phyloP scores from a whole-genome alignment of 2,888 invertebrate species.

The Thera obeliscata region DNA sequence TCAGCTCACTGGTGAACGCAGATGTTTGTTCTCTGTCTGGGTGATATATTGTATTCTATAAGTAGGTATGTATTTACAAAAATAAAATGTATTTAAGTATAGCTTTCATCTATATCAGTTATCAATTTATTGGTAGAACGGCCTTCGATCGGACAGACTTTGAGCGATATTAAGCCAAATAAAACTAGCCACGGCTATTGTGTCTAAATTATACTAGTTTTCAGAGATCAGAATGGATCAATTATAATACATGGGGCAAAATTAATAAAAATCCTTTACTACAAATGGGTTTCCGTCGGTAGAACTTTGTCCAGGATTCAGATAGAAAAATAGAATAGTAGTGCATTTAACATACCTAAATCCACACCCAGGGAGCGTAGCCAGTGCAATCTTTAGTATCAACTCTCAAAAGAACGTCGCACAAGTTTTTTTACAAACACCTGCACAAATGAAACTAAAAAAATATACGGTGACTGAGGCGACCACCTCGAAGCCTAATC shows the following conservation, averaged over 20 bases:
- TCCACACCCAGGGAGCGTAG: background rate
- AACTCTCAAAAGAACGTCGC: conserved; percentile 40
- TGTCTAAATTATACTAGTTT: too few relatives aligned
- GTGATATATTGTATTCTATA: too few relatives aligned
- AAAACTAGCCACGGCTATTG: too few relatives aligned
- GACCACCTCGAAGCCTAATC: conserved; percentile 66
- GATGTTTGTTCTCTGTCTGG: too few relatives aligned
- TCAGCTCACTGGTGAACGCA: too few relatives aligned
- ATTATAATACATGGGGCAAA: too few relatives aligned
- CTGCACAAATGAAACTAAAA: conserved; percentile 55
- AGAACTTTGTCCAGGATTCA: conserved; percentile 13
- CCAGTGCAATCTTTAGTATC: conserved; percentile 18
- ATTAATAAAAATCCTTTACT: too few relatives aligned
- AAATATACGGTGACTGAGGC: conserved; percentile 52
- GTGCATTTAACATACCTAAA: conserved; percentile 3
- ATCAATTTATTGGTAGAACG: background rate
- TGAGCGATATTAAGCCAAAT: background rate
- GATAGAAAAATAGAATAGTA: conserved; percentile 22
- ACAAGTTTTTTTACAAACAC: conserved; percentile 43
- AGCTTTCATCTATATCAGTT: background rate
- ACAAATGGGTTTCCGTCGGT: conserved; percentile 18
- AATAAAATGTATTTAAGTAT: too few relatives aligned
- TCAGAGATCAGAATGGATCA: too few relatives aligned
- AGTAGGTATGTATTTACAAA: too few relatives aligned
- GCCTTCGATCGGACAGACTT: background rate